A percentile compares a stretch with the other conserved stretches of the same genome.
phyloP scores from a whole-genome alignment of 2,888 invertebrate genomes.

The Augochlorella aurata region DNA sequence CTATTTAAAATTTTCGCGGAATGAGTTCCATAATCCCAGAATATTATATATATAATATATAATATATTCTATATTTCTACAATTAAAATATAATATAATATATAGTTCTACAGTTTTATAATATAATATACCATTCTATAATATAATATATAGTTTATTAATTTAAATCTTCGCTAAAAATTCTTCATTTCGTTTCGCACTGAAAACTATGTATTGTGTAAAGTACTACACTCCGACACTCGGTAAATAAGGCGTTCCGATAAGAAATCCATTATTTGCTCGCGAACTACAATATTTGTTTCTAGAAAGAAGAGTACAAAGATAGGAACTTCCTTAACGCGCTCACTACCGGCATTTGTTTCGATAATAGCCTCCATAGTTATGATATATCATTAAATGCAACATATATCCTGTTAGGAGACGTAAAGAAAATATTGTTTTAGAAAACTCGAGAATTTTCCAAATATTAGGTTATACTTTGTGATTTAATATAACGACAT shows the following conservation, averaged over 20 bases:
- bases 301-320: neutral
- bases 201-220: neutral
- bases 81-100: too few species aligned
- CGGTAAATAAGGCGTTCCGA: neutral
- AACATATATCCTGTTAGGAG: too few species aligned
- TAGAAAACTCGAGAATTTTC: too few species aligned
- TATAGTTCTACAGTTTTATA: too few species aligned
- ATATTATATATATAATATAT: neutral
- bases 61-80: too few species aligned
- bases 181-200: neutral
- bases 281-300: neutral
- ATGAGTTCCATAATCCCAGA: constrained; percentile 6
- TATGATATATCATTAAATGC: neutral
- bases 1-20: constrained; percentile 21
- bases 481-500: too few species aligned
- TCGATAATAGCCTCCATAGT: neutral
- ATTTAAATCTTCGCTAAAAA: neutral
- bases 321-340: neutral
- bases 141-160: neutral
- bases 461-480: too few species aligned
- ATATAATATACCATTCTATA: too few species aligned
- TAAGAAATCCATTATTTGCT: neutral
- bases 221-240: neutral
- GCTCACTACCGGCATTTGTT: neutral
- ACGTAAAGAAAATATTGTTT: too few species aligned